phyloP scores from a whole-genome alignment of 2,113 vertebrate genomes.

The Mohoua ochrocephala region DNA sequence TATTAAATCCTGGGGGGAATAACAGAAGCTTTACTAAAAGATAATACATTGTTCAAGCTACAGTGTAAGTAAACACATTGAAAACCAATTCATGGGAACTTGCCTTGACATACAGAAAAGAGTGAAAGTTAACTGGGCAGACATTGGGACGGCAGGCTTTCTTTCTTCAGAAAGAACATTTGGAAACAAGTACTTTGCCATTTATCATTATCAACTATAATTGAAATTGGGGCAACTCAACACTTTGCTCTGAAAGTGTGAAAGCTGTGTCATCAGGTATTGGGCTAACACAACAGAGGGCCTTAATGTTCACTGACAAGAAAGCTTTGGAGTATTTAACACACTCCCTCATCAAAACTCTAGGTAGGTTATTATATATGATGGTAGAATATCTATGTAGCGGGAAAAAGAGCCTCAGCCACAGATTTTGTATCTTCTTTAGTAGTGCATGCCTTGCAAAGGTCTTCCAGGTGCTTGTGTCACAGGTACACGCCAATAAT shows the following conservation, averaged over 20 bases:
- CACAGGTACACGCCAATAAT: not conserved
- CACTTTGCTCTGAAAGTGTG: not conserved
- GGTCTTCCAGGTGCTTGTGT: not conserved
- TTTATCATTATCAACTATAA: conserved; percentile 17
- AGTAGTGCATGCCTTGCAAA: not conserved
- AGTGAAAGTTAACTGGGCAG: not conserved
- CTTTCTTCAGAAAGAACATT: not conserved
- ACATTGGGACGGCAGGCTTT: not conserved
- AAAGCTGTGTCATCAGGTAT: conserved; percentile 14
- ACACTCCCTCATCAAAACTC: not conserved
- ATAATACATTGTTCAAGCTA: not conserved
- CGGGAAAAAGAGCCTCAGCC: not conserved
- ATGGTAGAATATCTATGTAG: not conserved
- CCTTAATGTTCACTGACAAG: not conserved
- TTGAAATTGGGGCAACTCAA: not conserved
- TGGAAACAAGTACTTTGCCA: not conserved
- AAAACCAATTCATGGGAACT: not conserved
- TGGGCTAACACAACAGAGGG: not conserved
- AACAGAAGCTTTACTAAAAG: not conserved
- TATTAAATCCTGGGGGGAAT: not conserved
- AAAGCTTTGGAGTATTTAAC: not conserved
- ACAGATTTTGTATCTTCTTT: not conserved
- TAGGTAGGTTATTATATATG: not conserved
- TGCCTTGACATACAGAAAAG: not conserved
- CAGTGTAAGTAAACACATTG: not conserved